Evolutionary conservation across 2,888 invertebrate genomes (phyloP), one percentile per base, ranked within the genome.

Genomic region (Mimachlamys varia): DNA sequence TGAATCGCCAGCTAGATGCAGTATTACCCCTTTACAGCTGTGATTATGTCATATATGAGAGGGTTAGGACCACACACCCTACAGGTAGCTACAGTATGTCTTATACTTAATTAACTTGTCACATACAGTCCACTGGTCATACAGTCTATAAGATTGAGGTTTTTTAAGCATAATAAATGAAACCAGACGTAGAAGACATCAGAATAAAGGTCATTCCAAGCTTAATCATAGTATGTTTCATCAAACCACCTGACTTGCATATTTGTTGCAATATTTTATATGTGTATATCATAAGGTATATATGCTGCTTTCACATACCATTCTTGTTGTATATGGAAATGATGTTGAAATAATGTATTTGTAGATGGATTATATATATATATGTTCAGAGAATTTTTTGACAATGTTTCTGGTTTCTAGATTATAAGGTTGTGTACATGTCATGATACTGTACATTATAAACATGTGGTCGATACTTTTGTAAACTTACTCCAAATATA

Each of bases 381-480:
- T 33, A 76, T 76, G 76, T 27, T 76, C 76, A 76, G 27, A 76
- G 27, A 76, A 76, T 10, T 27, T 27, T 76, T 76, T 76, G 76
- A 76, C 12, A 76, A 76, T 76, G 15, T 76, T 27, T 76, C 76
- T 33, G 76, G 33, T 76, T 76, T 76, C 76, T 76, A 76, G 76
- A 76, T n/a, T n/a, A n/a, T 76, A 76, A 27, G 76, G 76, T 76
- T 76, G 76, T 76, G 76, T 76, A 76, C 76, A 76, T 76, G 76
- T 76, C 13, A 76, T 33, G 76, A 76, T 76, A 62, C 22, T 62
- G 62, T 62, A 76, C 76, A 76, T 33, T 76, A 76, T 62, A 76
- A 76, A 76, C 33, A 76, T 27, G 27, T 76, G 76, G 76, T 76
- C 76, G 27, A 76, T 76, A 76, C 76, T 44, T 44, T 44, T 44